Evolutionary conservation across 2,888 invertebrate genomes (phyloP).

Genomic region (Allophyes oxyacanthae): DNA sequence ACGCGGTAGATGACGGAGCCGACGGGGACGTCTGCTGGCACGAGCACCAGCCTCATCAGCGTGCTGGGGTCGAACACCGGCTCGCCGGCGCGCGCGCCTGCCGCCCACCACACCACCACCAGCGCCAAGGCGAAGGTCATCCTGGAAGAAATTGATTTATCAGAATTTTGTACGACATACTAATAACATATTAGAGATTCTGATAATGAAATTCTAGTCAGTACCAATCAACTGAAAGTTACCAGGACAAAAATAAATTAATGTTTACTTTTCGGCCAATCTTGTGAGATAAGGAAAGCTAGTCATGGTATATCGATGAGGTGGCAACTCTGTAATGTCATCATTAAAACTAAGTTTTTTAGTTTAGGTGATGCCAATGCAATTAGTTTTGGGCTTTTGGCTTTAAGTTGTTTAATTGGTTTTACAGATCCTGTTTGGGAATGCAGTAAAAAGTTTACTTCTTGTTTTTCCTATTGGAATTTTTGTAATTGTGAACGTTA

Average conservation of each 20-base stretch:
- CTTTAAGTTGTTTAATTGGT: conserved; percentile 14
- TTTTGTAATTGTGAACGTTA: conserved; percentile 11
- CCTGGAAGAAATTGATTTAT: conserved; percentile 62
- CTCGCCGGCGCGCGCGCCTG: conserved; percentile 88
- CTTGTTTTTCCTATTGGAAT: conserved; percentile 10
- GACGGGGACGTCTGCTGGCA: conserved; percentile 95
- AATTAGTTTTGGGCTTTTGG: conserved; percentile 24
- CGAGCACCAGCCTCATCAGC: conserved; percentile 94
- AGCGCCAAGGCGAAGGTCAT: conserved; percentile 83
- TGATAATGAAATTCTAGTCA: too few species aligned
- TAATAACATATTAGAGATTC: not conserved
- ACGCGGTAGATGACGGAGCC: conserved; percentile 96
- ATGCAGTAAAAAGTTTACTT: conserved; percentile 13
- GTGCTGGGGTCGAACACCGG: conserved; percentile 96
- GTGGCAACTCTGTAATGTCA: too few species aligned
- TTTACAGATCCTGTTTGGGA: not conserved
- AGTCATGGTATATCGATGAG: too few species aligned
- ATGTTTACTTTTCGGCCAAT: too few species aligned
- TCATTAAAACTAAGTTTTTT: too few species aligned
- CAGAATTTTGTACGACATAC: conserved; percentile 5
- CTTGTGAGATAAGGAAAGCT: too few species aligned
- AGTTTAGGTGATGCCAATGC: conserved; percentile 22
- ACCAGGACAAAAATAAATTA: too few species aligned
- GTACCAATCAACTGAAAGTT: too few species aligned
- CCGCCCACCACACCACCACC: conserved; percentile 78